A percentile compares a stretch with the other conserved stretches of the same genome.
Evolutionary conservation across 2,888 invertebrate genomes (phyloP).

Genomic region (Meta bourneti): DNA sequence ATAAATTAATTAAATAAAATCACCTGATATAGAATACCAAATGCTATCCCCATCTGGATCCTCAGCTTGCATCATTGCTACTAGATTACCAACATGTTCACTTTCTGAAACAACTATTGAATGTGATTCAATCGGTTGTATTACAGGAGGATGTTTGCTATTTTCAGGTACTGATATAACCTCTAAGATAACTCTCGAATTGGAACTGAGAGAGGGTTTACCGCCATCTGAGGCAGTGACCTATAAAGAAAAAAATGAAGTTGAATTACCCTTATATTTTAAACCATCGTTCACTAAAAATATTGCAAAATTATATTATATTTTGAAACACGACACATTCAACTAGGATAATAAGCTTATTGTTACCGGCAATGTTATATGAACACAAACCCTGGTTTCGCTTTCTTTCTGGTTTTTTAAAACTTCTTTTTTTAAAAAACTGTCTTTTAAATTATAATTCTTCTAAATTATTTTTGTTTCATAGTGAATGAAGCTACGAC

Average conservation of each 20-base stretch:
- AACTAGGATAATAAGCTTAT: too few relatives aligned
- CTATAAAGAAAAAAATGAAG: constrained; percentile 81
- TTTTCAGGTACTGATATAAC: constrained; percentile 80
- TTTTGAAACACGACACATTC: too few relatives aligned
- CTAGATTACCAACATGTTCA: constrained; percentile 92
- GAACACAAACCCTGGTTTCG: too few relatives aligned
- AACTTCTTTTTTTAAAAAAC: too few relatives aligned
- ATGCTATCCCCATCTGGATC: constrained; percentile 93
- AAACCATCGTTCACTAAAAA: not conserved
- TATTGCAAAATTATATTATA: not conserved
- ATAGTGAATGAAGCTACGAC: too few relatives aligned
- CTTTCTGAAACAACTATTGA: constrained; percentile 80
- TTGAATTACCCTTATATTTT: not conserved
- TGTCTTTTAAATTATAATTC: too few relatives aligned
- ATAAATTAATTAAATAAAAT: constrained; percentile 4
- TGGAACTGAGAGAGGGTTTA: constrained; percentile 87
- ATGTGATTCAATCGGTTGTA: constrained; percentile 77
- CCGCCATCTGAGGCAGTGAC: constrained; percentile 92
- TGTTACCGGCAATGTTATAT: too few relatives aligned
- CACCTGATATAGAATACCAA: constrained; percentile 91
- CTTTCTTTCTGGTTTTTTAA: too few relatives aligned
- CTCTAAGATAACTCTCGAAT: constrained; percentile 88
- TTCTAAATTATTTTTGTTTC: too few relatives aligned
- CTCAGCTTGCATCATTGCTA: constrained; percentile 90
- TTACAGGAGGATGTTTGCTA: constrained; percentile 85